These are phyloP conservation scores for Halichoeres trimaculatus DNA, from an alignment of 2,113 vertebrate species.

Conservation along the genomic window DNA sequence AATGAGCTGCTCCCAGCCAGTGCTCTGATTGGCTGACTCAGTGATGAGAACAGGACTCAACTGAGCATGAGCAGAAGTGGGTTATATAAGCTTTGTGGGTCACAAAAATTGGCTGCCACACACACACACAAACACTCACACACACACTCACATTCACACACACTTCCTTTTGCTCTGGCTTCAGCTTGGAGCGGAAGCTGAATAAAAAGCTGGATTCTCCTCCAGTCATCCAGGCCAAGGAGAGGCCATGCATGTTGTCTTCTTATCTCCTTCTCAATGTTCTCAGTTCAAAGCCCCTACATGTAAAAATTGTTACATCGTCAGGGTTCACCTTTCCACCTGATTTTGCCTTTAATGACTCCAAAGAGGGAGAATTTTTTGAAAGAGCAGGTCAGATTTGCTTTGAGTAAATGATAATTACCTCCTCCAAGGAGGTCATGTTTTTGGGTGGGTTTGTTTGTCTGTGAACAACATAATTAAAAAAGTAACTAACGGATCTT, in stretches of 20 bases:
- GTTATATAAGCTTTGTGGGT: slow-evolving; percentile 77
- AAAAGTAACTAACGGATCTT: too few species aligned
- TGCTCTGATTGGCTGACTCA: slow-evolving; percentile 50
- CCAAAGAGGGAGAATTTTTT: too few species aligned
- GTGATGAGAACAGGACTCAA: slow-evolving; percentile 46
- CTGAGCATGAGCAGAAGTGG: slow-evolving; percentile 71
- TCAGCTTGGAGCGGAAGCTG: not conserved
- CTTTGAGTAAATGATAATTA: too few species aligned
- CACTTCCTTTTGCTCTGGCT: not conserved
- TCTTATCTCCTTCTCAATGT: not conserved
- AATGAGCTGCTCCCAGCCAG: slow-evolving; percentile 13
- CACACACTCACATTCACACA: not conserved
- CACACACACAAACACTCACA: not conserved
- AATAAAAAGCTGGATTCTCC: not conserved
- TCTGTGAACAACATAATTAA: too few species aligned
- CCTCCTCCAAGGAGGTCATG: too few species aligned
- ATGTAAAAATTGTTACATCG: not conserved
- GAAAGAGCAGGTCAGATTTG: too few species aligned
- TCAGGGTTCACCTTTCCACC: too few species aligned
- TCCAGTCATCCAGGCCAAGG: not conserved
- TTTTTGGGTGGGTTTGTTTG: too few species aligned
- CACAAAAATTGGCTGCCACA: slow-evolving; percentile 41
- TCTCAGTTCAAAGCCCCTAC: too few species aligned
- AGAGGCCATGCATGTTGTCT: not conserved
- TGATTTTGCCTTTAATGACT: too few species aligned